A percentile compares a stretch with the other conserved stretches of the same genome.
phyloP scores from a whole-genome alignment of 64 coral and sea anemone species.

The Stylophora pistillata region DNA sequence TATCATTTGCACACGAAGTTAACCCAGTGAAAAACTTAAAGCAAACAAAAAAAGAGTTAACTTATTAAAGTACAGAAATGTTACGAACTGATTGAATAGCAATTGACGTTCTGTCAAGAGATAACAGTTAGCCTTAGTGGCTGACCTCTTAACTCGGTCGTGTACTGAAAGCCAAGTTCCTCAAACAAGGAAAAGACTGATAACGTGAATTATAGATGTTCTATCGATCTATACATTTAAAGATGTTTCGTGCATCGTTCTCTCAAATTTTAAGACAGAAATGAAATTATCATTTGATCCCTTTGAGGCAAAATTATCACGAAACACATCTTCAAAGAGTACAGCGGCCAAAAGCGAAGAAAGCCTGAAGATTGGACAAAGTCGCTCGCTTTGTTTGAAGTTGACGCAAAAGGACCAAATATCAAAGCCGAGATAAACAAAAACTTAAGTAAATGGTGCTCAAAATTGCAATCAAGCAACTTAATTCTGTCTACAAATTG shows the following conservation, averaged over 20 bases:
- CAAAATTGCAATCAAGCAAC: slow-evolving; percentile 1
- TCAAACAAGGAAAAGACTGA: too few relatives aligned
- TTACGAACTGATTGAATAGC: too few relatives aligned
- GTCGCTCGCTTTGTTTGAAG: neutral
- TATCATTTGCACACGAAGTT: neutral
- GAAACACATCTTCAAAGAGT: neutral
- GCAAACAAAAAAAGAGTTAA: neutral
- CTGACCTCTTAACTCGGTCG: neutral
- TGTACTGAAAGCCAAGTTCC: too few relatives aligned
- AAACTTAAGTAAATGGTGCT: neutral
- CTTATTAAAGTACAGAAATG: neutral
- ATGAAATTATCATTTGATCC: too few relatives aligned
- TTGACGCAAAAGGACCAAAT: too few relatives aligned
- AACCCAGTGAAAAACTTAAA: neutral
- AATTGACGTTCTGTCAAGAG: too few relatives aligned
- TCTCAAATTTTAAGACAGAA: too few relatives aligned
- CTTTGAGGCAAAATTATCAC: neutral
- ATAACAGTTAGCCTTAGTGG: too few relatives aligned
- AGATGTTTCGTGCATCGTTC: neutral
- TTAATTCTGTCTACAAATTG: neutral
- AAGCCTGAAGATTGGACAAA: neutral
- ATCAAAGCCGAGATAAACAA: neutral
- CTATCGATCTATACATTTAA: neutral
- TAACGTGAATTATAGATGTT: neutral
- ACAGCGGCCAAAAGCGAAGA: neutral